Base-by-base conservation (phyloP, 2,888 invertebrate genomes). In the Graphium colonna region DNA sequence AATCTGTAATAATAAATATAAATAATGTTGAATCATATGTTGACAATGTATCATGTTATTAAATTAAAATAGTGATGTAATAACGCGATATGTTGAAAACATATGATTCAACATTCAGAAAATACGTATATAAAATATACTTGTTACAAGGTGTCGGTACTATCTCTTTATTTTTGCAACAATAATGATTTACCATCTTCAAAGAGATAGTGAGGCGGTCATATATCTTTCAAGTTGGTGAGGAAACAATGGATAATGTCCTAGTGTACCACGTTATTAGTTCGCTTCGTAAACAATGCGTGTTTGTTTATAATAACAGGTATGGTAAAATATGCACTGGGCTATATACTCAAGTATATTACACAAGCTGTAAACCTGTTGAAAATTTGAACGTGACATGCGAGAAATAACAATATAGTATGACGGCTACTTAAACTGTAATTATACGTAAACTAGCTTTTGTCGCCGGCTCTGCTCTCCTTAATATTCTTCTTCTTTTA, bases 221-320 rank as follows among this genome's bases (percentile, higher is more conserved):
- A 70, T 75, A 73, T 71, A 69, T 78, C 74, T 75, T 74, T 60
- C 61, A 65, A 60, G 65, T 64, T 62, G 54, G 43, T 62, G 57
- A 60, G 57, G 58, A 75, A 75, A 84, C 83, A 84, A 83, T 82
- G 63, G 79, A 60, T 65, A 66, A 77, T 81, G 75, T 74, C 60
- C 59, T 68, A 63, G 65, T 67, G 52, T 54, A 75, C 70, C 69
- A 57, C 59, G 60, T 77, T 76, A 81, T 82, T 81, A 83, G 71
- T 68, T 62, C 59, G 52, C 60, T 64, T 65, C 59, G 58, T 67
- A 70, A 68, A 77, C 71, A 74, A 75, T 71, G 67, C 66, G n/a
- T 60, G 63, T 67, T 72, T 67, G 60, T 61, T 60, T 60, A 57
- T 47, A 51, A 50, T 49, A 44, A 52, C 41, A 28, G 54, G 47